Conservation (phyloP, 2,797 vertebrate species). For the Betta splendens region DNA sequence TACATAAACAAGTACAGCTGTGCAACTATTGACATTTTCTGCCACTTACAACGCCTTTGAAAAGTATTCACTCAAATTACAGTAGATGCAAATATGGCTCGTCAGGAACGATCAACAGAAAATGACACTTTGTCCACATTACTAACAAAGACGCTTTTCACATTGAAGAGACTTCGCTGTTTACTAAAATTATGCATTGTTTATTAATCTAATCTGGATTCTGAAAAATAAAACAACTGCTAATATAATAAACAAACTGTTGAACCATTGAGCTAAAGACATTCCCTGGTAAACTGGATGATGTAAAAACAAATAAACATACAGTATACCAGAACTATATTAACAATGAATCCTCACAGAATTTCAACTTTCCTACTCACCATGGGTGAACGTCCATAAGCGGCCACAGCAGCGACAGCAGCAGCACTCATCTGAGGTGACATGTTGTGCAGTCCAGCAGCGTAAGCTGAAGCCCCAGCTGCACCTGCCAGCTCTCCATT, state of each 20-base stretch:
- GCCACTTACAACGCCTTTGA: conserved; percentile 2
- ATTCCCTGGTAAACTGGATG: neutral
- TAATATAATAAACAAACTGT: neutral
- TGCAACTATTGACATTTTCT: conserved; percentile 47
- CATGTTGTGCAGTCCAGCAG: conserved; percentile 93
- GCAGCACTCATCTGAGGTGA: conserved; percentile 96
- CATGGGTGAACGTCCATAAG: conserved; percentile 94
- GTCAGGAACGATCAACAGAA: neutral
- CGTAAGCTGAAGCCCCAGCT: conserved; percentile 86
- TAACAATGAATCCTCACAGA: conserved; percentile 2
- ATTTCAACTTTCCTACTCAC: conserved; percentile 69
- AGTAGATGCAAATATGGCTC: neutral
- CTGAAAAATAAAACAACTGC: no score
- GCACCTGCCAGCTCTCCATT: conserved; percentile 93
- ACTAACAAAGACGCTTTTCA: no score
- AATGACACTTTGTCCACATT: neutral
- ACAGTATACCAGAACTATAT: no score
- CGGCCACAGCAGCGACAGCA: conserved; percentile 90
- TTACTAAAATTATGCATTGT: no score
- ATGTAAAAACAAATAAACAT: no score
- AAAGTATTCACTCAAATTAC: conserved; percentile 2
- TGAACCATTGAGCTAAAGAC: neutral
- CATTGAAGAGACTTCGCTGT: no score
- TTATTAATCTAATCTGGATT: no score
- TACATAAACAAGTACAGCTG: conserved; percentile 34